Evolutionary conservation across 2,113 vertebrate genomes (phyloP).

Genomic region (Oreochromis tanganicae): DNA sequence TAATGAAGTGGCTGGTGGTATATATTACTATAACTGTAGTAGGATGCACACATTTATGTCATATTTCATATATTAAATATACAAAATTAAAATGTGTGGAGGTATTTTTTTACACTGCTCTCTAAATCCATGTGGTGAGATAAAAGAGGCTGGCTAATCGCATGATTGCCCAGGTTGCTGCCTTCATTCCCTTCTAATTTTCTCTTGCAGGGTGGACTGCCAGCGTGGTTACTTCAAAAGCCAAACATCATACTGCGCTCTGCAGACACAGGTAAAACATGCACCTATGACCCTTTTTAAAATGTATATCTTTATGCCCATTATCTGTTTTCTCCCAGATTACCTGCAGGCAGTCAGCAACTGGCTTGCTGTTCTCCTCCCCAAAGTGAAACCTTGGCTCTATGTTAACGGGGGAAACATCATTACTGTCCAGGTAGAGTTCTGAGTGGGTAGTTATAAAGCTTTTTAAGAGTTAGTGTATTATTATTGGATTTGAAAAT

Average conservation of each 20-base stretch:
- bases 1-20: background rate
- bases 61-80: background rate
- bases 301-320: background rate
- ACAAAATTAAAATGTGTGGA: background rate
- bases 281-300: background rate
- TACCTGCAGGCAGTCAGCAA: slow-evolving; percentile 84
- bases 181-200: background rate
- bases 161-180: background rate
- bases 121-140: background rate
- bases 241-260: slow-evolving; percentile 82
- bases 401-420: slow-evolving; percentile 91
- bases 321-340: slow-evolving; percentile 62
- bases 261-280: slow-evolving; percentile 77
- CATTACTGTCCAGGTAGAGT: slow-evolving; percentile 86
- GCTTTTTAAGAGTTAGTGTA: background rate
- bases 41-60: background rate
- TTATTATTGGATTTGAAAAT: background rate
- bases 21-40: background rate
- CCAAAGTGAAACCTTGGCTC: slow-evolving; percentile 83
- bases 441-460: background rate
- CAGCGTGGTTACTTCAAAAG: slow-evolving; percentile 88
- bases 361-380: slow-evolving; percentile 86
- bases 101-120: background rate
- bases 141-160: background rate
- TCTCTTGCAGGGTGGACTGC: slow-evolving; percentile 84